Evolutionary conservation across 2,113 vertebrate genomes (phyloP), one percentile per base, ranked within the genome.

Genomic region (Cololabis saira): DNA sequence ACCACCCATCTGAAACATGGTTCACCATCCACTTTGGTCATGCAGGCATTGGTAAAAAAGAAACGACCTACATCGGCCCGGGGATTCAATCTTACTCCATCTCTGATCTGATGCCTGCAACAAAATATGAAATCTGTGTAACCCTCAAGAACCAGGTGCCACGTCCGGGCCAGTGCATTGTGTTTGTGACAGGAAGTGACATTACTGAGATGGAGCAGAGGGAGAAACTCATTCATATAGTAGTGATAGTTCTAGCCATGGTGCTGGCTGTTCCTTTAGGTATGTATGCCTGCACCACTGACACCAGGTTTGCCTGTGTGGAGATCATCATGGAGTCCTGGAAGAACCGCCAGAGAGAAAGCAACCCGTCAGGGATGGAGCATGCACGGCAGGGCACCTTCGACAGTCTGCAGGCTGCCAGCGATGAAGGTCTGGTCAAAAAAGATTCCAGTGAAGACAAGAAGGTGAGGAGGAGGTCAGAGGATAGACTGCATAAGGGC

Each of bases 41-140:
- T 0, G 93, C 92, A 0, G 93, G 92, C 0, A 81, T 82, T 0
- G 43, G 88, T 9, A 90, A 92, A 17, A 94, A 93, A 80, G 95
- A 98, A 19, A 75, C 87, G 16, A 90, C 96, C 69, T 95, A 94
- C 71, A 92, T 97, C 0, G 95, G 95, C 3, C 96, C 97, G 0
- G 95, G 96, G 0, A 92, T 96, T 65, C 92, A 93, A 71, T 93
- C 92, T 1, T 98, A 97, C 56, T 88, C 93, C 0, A 85, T 98
- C 42, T 92, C 92, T 0, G 92, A 95, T 60, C 87, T 99, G 78
- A 86, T 95, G 53, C 95, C 95, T 0, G 91, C 93, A 14, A 97
- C 94, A 11, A 96, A 97, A 71, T 98, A 98, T 0, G 93, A 96
- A 71, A 95, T 95, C 33, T 97, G 96, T 0, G 91, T 98, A 33